Evolutionary conservation across 2,113 vertebrate genomes (phyloP), one percentile per base, ranked within the genome.

Genomic region (Vanacampus margaritifer): DNA sequence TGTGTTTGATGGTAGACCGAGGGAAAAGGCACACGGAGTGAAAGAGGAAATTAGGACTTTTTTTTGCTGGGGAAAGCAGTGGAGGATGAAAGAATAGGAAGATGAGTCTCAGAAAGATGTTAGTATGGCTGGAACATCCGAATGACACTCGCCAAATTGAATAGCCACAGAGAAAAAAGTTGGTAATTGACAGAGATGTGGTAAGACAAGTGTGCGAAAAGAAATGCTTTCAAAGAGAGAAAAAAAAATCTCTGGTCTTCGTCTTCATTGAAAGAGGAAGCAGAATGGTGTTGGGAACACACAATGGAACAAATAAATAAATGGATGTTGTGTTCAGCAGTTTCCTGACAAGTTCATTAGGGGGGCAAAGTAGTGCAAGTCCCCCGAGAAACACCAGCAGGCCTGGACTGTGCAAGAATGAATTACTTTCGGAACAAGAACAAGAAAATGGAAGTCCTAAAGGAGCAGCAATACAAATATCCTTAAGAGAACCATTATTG

Each of bases 1-100:
- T 67, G 66, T 76, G 83, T 86, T 89, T 89, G 86, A 88, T 86
- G 79, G 76, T 78, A 79, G 69, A 77, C 65, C 79, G 72, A 69
- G 79, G 65, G 80, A 37, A 37, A 68, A 77, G 73, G 71, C 58
- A 53, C 60, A 57, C 12, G 19, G 69, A 64, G 12, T 61, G 62
- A 75, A 45, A 57, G 68, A 41, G n/a, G 28, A 67, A 78, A 61
- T 36, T 39, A 71, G 50, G 54, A 69, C 45, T 64, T 67, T 67
- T 72, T 69, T 67, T 72, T 69, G 54, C 68, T 64, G 46, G 58
- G 68, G 60, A 72, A 76, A 65, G 68, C 64, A 71, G 12, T 16
- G 37, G 45, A 57, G 67, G 60, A 74, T 69, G 50, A 74, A 64
- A 78, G 67, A 74, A 68, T 68, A 60, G 16, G 61, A 69, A 62